These are phyloP conservation scores for Macaria liturata DNA, from an alignment of 2,888 invertebrate genomes.

Conservation along the genomic window DNA sequence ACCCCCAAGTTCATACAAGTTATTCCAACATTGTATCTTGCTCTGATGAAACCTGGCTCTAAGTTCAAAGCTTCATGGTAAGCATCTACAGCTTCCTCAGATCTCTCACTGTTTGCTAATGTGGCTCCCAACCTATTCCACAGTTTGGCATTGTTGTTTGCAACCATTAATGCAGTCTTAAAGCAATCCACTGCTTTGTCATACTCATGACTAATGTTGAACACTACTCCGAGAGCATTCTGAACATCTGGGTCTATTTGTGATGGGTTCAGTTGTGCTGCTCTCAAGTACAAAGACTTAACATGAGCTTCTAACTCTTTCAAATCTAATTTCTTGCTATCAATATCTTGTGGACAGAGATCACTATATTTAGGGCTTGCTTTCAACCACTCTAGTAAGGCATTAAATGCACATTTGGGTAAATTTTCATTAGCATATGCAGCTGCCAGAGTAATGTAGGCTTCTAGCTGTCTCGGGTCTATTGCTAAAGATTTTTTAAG, in stretches of 20 bases:
- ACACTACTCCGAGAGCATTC: slow-evolving; percentile 96
- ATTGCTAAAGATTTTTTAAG: slow-evolving; percentile 92
- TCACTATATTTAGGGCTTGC: slow-evolving; percentile 92
- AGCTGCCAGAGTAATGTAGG: slow-evolving; percentile 95
- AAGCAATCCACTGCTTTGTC: slow-evolving; percentile 99
- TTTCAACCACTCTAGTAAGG: slow-evolving; percentile 90
- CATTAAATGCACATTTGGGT: slow-evolving; percentile 93
- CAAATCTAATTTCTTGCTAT: slow-evolving; percentile 64
- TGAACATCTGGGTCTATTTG: slow-evolving; percentile 95
- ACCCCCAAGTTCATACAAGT: slow-evolving; percentile 98
- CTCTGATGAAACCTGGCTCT: slow-evolving; percentile 97
- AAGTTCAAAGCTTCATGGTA: slow-evolving; percentile 95
- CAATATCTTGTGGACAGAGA: slow-evolving; percentile 83
- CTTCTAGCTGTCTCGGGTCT: slow-evolving; percentile 90
- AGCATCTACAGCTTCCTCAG: slow-evolving; percentile 98
- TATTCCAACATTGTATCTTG: slow-evolving; percentile 98
- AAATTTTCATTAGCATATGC: slow-evolving; percentile 98
- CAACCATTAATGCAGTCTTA: slow-evolving; percentile 92
- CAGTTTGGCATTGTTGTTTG: slow-evolving; percentile 91
- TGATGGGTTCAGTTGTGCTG: slow-evolving; percentile 89
- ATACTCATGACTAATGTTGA: slow-evolving; percentile 96
- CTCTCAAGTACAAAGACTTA: slow-evolving; percentile 89
- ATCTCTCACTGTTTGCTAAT: slow-evolving; percentile 96
- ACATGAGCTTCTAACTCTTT: slow-evolving; percentile 84
- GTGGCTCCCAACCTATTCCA: slow-evolving; percentile 99